Base-by-base conservation (phyloP, 2,888 invertebrate species). In the Bellardia bayeri region DNA sequence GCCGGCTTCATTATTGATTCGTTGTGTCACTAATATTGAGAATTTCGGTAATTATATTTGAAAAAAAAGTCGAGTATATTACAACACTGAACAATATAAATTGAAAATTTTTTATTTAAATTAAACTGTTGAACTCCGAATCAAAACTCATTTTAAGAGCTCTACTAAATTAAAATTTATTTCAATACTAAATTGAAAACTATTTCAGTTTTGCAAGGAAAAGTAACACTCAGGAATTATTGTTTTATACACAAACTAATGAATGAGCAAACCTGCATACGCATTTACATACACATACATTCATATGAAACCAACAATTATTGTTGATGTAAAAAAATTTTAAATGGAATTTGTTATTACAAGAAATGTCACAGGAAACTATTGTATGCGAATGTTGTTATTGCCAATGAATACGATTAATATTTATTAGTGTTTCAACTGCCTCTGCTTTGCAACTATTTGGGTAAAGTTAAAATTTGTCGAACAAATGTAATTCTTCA, bases 401-500 rank as follows among this genome's bases (percentile, higher is more conserved):
- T 23, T 58, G 33, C 61, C 33, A 61, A 61, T 61, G 33, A 13
- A 33, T 33, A 61, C 33, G 13, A 13, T 33, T 61, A 14, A 61
- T 61, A 14, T 61, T 14, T 30, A 61, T 33, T 33, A 33, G 61
- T 33, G 61, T 33, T 33, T 61, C 33, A 33, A 2, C n/a, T 23
- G 14, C 11, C 56, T 23, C 14, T 61, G 11, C 14, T 13, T 13
- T 3, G 3, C 3, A 45, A 45, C 13, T 13, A 45, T 45, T 13
- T 45, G 1, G 11, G 3, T 8, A 40, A 40, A 64, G 16, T 4
- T 40, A 64, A 37, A 51, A 69, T 49, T 51, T 51, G 37, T 71
- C 11, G 51, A 37, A 71, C 37, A n/a, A 69, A n/a, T 37, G 54
- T n/a, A n/a, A 71, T 71, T 71, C 37, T n/a, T 54, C n/a, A n/a